These are phyloP conservation scores for Heterotis niloticus DNA, from an alignment of 2,113 vertebrate genomes.

Conservation along the genomic window DNA sequence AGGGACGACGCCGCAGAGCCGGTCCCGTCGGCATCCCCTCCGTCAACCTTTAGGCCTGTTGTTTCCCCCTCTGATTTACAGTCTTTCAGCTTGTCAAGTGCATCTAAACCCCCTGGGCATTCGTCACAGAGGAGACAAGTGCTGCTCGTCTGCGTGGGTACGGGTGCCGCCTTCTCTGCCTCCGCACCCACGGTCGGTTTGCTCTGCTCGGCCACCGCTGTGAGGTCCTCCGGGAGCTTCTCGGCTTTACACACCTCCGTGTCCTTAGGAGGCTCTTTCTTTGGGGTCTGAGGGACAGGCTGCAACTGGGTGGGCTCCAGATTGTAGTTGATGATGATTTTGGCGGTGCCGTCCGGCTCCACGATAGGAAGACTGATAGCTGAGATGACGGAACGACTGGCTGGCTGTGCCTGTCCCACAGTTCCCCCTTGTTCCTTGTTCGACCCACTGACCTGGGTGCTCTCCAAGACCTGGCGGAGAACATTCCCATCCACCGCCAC, in stretches of 20 bases:
- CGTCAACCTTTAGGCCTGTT: slow-evolving; percentile 52
- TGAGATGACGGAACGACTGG: slow-evolving; percentile 82
- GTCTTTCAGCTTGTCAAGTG: slow-evolving; percentile 84
- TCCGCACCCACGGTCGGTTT: slow-evolving; percentile 58
- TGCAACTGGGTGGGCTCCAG: slow-evolving; percentile 76
- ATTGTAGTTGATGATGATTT: slow-evolving; percentile 98
- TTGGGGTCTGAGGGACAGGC: slow-evolving; percentile 72
- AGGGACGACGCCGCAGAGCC: slow-evolving; percentile 62
- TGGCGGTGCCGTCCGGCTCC: slow-evolving; percentile 95
- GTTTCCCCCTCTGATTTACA: slow-evolving; percentile 62
- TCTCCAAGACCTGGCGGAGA: slow-evolving; percentile 83
- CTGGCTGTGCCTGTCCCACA: slow-evolving; percentile 65
- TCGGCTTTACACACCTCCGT: slow-evolving; percentile 68
- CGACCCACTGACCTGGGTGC: slow-evolving; percentile 70
- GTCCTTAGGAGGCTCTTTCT: slow-evolving; percentile 70
- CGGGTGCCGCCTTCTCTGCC: slow-evolving; percentile 17
- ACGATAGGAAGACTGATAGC: slow-evolving; percentile 92
- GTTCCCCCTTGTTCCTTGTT: slow-evolving; percentile 72
- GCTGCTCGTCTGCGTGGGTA: slow-evolving; percentile 56
- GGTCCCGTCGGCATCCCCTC: slow-evolving; percentile 65
- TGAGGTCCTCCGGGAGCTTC: slow-evolving; percentile 77
- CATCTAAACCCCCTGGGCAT: slow-evolving; percentile 77
- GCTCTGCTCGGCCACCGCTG: slow-evolving; percentile 75
- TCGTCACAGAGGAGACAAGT: slow-evolving; percentile 85
- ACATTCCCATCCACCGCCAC: slow-evolving; percentile 88